Evolutionary conservation across 1,140 invertebrate species (phyloP).

Genomic region (Drosophila sp.): DNA sequence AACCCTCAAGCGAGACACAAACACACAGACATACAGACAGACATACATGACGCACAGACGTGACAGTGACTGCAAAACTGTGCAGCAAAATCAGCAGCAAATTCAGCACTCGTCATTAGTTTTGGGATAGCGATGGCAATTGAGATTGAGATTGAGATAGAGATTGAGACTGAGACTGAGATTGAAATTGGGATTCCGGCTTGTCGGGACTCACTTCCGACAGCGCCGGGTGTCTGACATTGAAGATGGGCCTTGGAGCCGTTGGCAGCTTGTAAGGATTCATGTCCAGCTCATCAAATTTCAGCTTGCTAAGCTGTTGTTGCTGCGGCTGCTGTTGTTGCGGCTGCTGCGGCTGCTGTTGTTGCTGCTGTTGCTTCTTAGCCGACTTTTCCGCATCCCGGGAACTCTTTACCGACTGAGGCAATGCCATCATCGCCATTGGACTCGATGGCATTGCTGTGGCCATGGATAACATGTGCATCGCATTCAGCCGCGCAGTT

Average conservation of each 20-base stretch:
- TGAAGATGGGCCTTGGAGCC: constrained; percentile 38
- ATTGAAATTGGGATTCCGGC: not conserved
- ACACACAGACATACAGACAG: no score
- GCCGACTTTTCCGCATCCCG: not conserved
- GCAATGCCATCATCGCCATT: no score
- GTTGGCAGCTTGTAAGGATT: not conserved
- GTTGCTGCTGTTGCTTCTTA: no score
- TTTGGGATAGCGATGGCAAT: no score
- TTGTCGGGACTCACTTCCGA: not conserved
- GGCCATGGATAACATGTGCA: no score
- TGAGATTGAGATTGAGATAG: no score
- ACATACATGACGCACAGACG: not conserved
- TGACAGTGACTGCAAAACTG: not conserved
- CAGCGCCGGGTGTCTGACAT: constrained; percentile 12
- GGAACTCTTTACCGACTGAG: no score
- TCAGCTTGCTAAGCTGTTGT: not conserved
- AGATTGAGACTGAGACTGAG: no score
- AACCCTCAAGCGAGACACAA: constrained; percentile 20
- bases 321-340: constrained; percentile 2
- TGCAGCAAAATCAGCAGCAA: no score
- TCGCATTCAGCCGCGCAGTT: not conserved
- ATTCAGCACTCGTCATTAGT: no score
- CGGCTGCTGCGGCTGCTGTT: constrained; percentile 9
- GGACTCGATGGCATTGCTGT: no score
- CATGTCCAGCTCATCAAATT: no score